These are phyloP conservation scores for Tiliacea aurago DNA, from an alignment of 2,888 invertebrate genomes.

Conservation along the genomic window DNA sequence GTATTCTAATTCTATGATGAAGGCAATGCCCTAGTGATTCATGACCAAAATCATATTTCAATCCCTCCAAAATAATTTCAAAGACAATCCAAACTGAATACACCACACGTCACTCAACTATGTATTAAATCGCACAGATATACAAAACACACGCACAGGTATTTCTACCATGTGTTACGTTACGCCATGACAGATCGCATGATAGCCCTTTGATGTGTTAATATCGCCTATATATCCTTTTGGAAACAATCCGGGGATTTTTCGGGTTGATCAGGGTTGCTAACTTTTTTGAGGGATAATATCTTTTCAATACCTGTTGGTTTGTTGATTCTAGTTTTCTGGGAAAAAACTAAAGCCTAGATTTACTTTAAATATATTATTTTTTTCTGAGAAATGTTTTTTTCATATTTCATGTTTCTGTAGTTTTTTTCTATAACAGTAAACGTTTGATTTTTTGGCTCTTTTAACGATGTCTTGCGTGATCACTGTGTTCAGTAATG, in stretches of 20 bases:
- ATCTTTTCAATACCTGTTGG: not conserved
- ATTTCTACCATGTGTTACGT: slow-evolving; percentile 55
- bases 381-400: not conserved
- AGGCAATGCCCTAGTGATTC: too few relatives aligned
- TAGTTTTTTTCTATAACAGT: not conserved
- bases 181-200: slow-evolving; percentile 65
- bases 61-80: not conserved
- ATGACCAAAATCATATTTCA: too few relatives aligned
- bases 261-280: slow-evolving; percentile 47
- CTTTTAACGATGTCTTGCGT: not conserved
- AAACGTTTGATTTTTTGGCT: not conserved
- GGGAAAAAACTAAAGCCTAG: not conserved
- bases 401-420: not conserved
- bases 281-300: not conserved
- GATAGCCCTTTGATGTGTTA: slow-evolving; percentile 72
- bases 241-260: slow-evolving; percentile 64
- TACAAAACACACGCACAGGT: slow-evolving; percentile 37
- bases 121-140: slow-evolving; percentile 13
- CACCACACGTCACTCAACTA: not conserved
- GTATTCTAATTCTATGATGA: too few relatives aligned
- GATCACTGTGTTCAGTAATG: not conserved
- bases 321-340: not conserved
- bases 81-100: slow-evolving; percentile 9
- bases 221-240: slow-evolving; percentile 67
- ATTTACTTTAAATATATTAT: not conserved